Evolutionary conservation across 2,888 invertebrate species (phyloP).

Genomic region (Chrysolina americana): DNA sequence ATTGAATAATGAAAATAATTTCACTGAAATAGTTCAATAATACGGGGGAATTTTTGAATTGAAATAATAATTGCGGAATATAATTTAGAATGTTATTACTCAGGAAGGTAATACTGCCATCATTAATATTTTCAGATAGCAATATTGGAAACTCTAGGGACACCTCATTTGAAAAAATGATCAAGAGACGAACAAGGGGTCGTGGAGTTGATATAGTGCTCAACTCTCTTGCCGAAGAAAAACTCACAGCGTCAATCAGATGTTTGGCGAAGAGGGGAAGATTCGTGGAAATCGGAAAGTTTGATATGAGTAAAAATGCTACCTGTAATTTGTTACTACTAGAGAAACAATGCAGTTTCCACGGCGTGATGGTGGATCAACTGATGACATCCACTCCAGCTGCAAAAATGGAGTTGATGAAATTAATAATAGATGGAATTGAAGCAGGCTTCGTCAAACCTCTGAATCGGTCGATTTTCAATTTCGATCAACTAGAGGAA

Average conservation of each 20-base stretch:
- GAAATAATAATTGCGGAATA: too few relatives aligned
- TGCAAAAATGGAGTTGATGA: conserved; percentile 28
- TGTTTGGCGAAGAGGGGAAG: conserved; percentile 76
- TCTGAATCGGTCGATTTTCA: conserved; percentile 77
- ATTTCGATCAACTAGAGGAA: conserved; percentile 77
- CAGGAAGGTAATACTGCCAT: too few relatives aligned
- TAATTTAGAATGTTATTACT: too few relatives aligned
- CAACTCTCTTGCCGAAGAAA: conserved; percentile 94
- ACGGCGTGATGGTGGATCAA: conserved; percentile 82
- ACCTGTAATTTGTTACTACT: conserved; percentile 78
- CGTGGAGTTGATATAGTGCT: conserved; percentile 91
- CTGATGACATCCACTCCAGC: conserved; percentile 43
- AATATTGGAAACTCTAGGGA: conserved; percentile 79
- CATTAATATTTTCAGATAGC: conserved; percentile 44
- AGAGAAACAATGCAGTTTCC: conserved; percentile 81
- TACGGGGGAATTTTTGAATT: too few relatives aligned
- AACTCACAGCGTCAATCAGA: conserved; percentile 80
- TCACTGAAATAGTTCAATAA: too few relatives aligned
- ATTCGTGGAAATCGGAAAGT: conserved; percentile 91
- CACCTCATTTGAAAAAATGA: conserved; percentile 88
- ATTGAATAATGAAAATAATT: too few relatives aligned
- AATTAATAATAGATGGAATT: conserved; percentile 33
- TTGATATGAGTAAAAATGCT: conserved; percentile 81
- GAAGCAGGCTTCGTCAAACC: conserved; percentile 78
- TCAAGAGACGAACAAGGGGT: conserved; percentile 85